A percentile compares a stretch with the other conserved stretches of the same genome.
Conservation (phyloP, 2,113 vertebrate species). For the Daboia siamensis region DNA sequence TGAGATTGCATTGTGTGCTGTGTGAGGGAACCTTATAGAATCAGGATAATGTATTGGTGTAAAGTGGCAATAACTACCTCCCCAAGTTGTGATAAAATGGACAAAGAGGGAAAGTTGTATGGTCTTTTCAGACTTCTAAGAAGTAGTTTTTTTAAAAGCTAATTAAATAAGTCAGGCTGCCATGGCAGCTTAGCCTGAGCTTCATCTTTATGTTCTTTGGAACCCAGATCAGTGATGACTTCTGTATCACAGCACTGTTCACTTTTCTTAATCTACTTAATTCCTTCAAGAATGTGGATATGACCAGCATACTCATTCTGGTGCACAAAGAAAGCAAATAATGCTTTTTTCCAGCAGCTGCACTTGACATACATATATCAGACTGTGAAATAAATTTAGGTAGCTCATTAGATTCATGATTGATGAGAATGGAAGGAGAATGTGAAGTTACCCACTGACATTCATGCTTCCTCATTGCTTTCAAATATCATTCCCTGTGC, state of each 20-base stretch:
- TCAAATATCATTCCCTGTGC: slow-evolving; percentile 60
- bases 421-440: slow-evolving; percentile 73
- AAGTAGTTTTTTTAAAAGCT: background rate
- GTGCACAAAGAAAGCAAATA: background rate
- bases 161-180: background rate
- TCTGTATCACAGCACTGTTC: background rate
- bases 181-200: background rate
- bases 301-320: background rate
- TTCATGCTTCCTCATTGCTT: slow-evolving; percentile 69
- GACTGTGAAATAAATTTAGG: slow-evolving; percentile 69
- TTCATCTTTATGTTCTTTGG: fast-evolving
- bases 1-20: background rate
- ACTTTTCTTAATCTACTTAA: background rate
- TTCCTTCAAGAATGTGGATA: background rate
- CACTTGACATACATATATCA: slow-evolving; percentile 42
- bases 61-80: background rate
- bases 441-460: slow-evolving; percentile 70
- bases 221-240: fast-evolving
- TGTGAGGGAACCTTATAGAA: background rate
- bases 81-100: background rate
- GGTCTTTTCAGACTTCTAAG: background rate
- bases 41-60: background rate
- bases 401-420: slow-evolving; percentile 74
- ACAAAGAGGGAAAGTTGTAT: background rate
- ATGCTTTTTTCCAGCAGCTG: background rate